A percentile compares a stretch with the other conserved stretches of the same genome.
Conservation (phyloP, 2,797 vertebrate species). For the Numenius phaeopus region DNA sequence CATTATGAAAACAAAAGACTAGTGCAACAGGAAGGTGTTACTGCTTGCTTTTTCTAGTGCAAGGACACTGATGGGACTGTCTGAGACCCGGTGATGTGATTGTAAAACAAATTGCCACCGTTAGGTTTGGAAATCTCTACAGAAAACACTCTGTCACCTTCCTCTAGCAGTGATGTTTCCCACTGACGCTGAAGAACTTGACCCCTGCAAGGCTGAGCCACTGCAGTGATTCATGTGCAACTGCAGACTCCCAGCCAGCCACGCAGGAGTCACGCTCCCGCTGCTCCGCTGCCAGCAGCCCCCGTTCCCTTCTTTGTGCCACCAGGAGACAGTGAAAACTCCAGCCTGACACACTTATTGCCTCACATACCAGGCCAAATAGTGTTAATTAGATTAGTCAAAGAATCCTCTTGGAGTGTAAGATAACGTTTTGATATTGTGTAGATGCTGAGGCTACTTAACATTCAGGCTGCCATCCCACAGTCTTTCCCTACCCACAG, state of each 20-base stretch:
- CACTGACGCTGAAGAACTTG: neutral
- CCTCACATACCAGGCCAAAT: neutral
- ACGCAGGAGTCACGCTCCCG: fast-evolving
- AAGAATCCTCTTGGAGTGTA: neutral
- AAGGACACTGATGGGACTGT: neutral
- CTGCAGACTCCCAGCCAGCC: fast-evolving
- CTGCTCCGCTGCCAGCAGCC: fast-evolving
- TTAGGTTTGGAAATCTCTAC: neutral
- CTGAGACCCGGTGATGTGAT: neutral
- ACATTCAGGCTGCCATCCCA: neutral
- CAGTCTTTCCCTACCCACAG: neutral
- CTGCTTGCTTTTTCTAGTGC: neutral
- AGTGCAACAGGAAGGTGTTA: neutral
- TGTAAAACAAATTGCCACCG: neutral
- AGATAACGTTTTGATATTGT: neutral
- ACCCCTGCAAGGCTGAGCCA: neutral
- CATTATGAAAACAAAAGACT: neutral
- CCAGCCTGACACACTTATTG: neutral
- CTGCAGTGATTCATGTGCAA: fast-evolving
- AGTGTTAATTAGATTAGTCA: neutral
- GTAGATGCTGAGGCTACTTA: neutral
- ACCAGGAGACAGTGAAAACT: neutral
- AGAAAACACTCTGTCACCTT: fast-evolving
- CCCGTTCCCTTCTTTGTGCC: neutral
- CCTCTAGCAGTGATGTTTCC: neutral